Base-by-base conservation (phyloP, 2,797 vertebrate species). In the Falco columbarius region DNA sequence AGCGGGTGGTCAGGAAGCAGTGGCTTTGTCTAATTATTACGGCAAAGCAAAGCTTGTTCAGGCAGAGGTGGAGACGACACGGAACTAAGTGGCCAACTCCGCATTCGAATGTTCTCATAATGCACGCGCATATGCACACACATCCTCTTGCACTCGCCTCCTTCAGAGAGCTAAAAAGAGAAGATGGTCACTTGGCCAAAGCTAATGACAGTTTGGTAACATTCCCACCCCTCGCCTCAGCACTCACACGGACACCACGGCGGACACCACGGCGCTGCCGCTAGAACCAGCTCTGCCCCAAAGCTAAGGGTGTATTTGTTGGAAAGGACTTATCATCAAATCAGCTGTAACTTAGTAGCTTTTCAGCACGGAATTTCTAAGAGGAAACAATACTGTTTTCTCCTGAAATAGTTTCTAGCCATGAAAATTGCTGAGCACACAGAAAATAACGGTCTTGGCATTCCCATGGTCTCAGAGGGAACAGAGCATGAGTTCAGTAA, bases 81-180 rank as follows among this genome's bases (percentile, higher is more conserved):
- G 16, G 14, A 18, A 10, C 22, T 3, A 0, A 3, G 54, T 9
- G 86, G 42, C 49, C 68, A 47, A 1, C 15, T 36, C 10, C 2
- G 73, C n/a, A 38, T 12, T 32, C 26, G 9, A 6, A 8, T 8
- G 7, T 7, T 24, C 68, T 14, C 71, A 5, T 10, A 16, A 18
- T 0, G n/a, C 47, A 32, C 52, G 5, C 27, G 1, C 62, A 12
- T 6, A 38, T 38, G 36, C 36, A 12, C 58, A 30, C 63, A 4
- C 55, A 4, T 3, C 26, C 83, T 7, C 86, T 10, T 2, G 14
- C 70, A 19, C 65, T 7, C 47, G 5, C 77, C 16, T 34, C 67
- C 61, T 61, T 26, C 9, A n/a, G 17, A 12, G 47, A 26, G 59
- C 40, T 18, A 14, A 1, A 2, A 2, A 11, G 59, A 54, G 32